Percentiles rank a stretch among this genome's conserved stretches.
These are phyloP conservation scores for Zapornia atra DNA, from an alignment of 2,113 vertebrate species.

Conservation along the genomic window DNA sequence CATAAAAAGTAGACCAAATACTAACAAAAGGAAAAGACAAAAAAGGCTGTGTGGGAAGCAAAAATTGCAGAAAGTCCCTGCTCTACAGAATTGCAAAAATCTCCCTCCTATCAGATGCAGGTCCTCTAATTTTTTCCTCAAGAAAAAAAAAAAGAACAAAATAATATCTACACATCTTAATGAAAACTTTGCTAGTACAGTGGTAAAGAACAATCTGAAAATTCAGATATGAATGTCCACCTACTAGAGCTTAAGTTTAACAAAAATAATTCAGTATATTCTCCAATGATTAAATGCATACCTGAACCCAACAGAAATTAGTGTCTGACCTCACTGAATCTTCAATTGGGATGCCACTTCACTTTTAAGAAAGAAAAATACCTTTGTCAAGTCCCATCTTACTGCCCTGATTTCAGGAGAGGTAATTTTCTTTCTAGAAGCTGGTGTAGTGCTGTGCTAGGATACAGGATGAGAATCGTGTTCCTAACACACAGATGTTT, in stretches of 20 bases:
- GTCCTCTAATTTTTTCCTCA: background rate
- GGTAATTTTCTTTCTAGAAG: too few species aligned
- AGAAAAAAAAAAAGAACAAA: background rate
- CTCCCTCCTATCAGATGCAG: background rate
- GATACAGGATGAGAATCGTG: too few species aligned
- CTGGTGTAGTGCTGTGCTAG: too few species aligned
- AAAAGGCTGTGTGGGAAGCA: background rate
- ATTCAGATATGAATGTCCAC: background rate
- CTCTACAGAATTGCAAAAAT: background rate
- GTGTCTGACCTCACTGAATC: background rate
- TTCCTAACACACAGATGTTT: too few species aligned
- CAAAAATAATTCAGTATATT: background rate
- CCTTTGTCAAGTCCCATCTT: background rate
- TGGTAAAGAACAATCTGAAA: background rate
- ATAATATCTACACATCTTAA: background rate
- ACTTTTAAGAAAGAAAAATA: background rate
- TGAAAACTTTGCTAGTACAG: background rate
- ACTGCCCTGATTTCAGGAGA: background rate
- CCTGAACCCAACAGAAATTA: background rate
- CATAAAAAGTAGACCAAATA: background rate
- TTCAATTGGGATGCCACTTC: background rate
- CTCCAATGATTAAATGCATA: background rate
- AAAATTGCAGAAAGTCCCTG: background rate
- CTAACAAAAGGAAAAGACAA: background rate
- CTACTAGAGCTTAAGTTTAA: background rate